Evolutionary conservation across 2,113 vertebrate genomes (phyloP).

Genomic region (Chiloscyllium plagiosum): DNA sequence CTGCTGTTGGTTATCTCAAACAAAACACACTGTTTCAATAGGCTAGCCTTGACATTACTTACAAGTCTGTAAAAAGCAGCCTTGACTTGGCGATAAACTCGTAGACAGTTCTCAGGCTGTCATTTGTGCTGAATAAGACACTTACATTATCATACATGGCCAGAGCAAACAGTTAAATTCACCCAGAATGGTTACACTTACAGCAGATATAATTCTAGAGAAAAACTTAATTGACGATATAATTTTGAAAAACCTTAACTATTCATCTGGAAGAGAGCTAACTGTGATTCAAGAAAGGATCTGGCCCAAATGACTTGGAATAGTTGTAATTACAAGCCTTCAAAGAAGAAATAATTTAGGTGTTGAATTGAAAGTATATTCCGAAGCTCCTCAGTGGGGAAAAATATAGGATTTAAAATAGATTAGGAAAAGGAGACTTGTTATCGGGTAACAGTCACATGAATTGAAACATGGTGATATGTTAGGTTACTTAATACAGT

Average conservation of each 20-base stretch:
- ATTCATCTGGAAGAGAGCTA: neutral
- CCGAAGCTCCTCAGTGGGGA: neutral
- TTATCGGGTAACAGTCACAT: neutral
- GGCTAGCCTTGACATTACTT: neutral
- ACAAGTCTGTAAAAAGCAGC: neutral
- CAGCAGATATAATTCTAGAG: neutral
- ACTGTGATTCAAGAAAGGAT: neutral
- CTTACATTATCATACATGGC: neutral
- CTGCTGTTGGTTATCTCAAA: neutral
- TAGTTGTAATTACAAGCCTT: neutral
- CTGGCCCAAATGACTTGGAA: neutral
- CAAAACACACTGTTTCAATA: neutral
- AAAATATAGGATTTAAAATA: neutral
- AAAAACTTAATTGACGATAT: neutral
- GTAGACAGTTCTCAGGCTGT: neutral
- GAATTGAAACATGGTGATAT: neutral
- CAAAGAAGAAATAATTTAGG: neutral
- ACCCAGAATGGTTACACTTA: neutral
- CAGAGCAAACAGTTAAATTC: neutral
- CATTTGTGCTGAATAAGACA: neutral
- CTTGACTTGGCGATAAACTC: neutral
- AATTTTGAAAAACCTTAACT: neutral
- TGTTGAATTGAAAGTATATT: neutral
- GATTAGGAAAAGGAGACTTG: neutral
- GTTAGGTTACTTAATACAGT: too few relatives aligned